These are phyloP conservation scores for Micrasema longulum DNA, from an alignment of 1,140 invertebrate species.

Conservation along the genomic window DNA sequence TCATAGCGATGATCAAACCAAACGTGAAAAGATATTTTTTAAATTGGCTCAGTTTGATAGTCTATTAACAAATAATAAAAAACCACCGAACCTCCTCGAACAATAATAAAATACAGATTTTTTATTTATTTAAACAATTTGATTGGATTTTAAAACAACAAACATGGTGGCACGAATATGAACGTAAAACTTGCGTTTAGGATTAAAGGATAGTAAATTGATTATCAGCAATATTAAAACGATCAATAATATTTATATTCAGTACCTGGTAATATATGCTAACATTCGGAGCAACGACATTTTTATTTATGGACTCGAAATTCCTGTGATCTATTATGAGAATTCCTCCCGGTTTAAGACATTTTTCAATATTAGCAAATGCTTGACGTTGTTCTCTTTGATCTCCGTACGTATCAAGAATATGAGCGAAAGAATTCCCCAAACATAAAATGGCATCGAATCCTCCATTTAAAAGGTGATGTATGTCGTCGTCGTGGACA, in stretches of 20 bases:
- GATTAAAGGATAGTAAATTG: neutral
- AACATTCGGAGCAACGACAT: slow-evolving; percentile 79
- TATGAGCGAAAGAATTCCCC: slow-evolving; percentile 91
- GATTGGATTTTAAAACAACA: neutral
- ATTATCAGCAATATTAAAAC: neutral
- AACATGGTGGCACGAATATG: neutral
- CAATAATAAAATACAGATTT: neutral
- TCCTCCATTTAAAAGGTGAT: slow-evolving; percentile 69
- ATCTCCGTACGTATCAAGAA: slow-evolving; percentile 82
- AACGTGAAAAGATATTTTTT: no score
- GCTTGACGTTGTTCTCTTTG: slow-evolving; percentile 83
- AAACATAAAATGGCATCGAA: slow-evolving; percentile 89
- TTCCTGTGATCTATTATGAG: slow-evolving; percentile 90
- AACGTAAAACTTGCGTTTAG: neutral
- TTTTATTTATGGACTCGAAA: slow-evolving; percentile 80
- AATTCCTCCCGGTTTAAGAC: slow-evolving; percentile 86
- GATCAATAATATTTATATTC: slow-evolving; percentile 41
- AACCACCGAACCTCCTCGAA: neutral
- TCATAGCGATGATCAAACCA: no score
- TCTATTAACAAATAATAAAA: no score
- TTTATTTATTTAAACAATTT: neutral
- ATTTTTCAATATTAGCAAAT: slow-evolving; percentile 81
- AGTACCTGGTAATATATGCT: slow-evolving; percentile 91
- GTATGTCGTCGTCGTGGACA: slow-evolving; percentile 79
- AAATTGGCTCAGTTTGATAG: no score